Conservation (phyloP, 2,888 invertebrate species). For the Spisula solida region DNA sequence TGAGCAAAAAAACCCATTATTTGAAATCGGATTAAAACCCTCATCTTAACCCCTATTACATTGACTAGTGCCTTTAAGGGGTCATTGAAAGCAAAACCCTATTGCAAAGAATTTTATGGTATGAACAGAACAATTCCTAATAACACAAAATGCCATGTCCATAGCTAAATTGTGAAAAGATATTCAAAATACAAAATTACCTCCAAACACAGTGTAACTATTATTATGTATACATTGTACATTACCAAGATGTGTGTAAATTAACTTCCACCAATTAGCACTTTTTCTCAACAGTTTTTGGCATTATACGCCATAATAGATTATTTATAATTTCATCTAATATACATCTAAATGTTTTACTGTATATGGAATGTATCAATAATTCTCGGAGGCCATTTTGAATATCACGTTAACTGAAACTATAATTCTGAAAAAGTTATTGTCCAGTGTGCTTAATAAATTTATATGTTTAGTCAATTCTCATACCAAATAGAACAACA, state of each 20-base stretch:
- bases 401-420: background rate
- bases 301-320: background rate
- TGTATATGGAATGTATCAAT: conserved; percentile 13
- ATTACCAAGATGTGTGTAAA: background rate
- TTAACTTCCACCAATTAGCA: background rate
- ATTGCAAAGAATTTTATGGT: too few species aligned
- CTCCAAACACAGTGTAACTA: too few species aligned
- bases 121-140: too few species aligned
- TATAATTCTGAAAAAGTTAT: background rate
- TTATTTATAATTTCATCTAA: background rate
- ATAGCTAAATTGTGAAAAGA: too few species aligned
- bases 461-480: background rate
- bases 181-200: too few species aligned
- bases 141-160: too few species aligned
- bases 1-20: background rate
- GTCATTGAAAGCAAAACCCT: too few species aligned
- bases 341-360: background rate
- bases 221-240: too few species aligned
- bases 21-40: background rate
- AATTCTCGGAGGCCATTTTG: conserved; percentile 22
- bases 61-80: background rate
- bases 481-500: background rate
- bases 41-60: background rate
- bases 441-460: too few species aligned
- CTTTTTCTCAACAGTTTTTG: background rate